phyloP scores from a whole-genome alignment of 2,888 invertebrate species.

The Tridacna gigas region DNA sequence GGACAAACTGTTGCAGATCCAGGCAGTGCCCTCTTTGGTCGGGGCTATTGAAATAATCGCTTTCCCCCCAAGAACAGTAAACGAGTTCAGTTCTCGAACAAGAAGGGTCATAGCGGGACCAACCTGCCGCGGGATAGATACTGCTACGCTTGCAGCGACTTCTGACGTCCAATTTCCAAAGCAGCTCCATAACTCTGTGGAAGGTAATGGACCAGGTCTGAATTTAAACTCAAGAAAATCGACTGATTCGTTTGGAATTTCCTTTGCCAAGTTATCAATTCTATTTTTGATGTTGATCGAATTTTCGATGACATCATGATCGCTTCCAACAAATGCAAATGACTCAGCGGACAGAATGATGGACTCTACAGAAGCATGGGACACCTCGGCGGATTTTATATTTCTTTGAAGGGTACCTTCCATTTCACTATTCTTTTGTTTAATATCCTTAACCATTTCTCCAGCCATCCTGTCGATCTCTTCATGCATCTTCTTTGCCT shows the following conservation, averaged over 20 bases:
- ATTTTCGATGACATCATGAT: conserved; percentile 65
- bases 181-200: conserved; percentile 57
- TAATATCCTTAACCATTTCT: conserved; percentile 63
- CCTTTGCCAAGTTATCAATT: conserved; percentile 58
- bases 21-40: conserved; percentile 58
- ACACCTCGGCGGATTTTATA: conserved; percentile 56
- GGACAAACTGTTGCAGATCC: conserved; percentile 64
- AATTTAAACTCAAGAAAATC: conserved; percentile 65
- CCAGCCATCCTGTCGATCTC: conserved; percentile 62
- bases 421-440: conserved; percentile 66
- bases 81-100: conserved; percentile 59
- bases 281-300: conserved; percentile 59
- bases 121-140: conserved; percentile 59
- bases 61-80: conserved; percentile 57
- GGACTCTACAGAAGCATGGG: conserved; percentile 61
- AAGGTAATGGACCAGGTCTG: conserved; percentile 60
- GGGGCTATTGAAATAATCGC: conserved; percentile 65
- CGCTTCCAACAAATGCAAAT: conserved; percentile 64
- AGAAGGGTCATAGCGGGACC: conserved; percentile 64
- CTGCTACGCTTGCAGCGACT: conserved; percentile 56
- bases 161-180: conserved; percentile 65
- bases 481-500: conserved; percentile 61
- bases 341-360: conserved; percentile 61
- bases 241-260: conserved; percentile 57
- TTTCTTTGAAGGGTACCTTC: conserved; percentile 57